Evolutionary conservation across 2,113 vertebrate species (phyloP), one percentile per base, ranked within the genome.

Genomic region (Pterocles gutturalis): DNA sequence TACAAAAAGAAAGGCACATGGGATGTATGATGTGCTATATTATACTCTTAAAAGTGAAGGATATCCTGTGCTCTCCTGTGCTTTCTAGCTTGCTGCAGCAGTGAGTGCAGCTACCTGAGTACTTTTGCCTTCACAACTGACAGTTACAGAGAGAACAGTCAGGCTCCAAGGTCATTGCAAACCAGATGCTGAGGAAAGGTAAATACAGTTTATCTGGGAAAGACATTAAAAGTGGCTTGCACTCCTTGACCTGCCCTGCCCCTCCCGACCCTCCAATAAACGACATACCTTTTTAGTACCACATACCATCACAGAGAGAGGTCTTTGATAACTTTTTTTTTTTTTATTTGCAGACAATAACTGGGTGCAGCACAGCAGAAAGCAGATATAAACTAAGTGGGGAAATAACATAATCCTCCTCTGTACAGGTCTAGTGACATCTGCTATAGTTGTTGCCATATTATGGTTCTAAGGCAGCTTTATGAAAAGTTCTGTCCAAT

Each of bases 131-230:
- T 83, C 51, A 53, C 24, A 79, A 29, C 41, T 80, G 67, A 77
- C 77, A 72, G 61, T 76, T 86, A 46, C 54, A 49, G 79, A 82
- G 73, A 81, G 60, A 95, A 36, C 36, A 79, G 60, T 38, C 3
- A 2, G 83, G 49, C 71, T 89, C 46, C 81, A 90, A 83, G 90
- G 70, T 91, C 71, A 70, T 26, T 65, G 36, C 28, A 49, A 60
- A 60, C n/a, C 65, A 91, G 87, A 89, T 2, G 3, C 21, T 46
- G 45, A 19, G 60, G 31, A 80, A 83, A 82, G 38, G 64, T 86
- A 88, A 97, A 82, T 85, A 88, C 33, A 66, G 14, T 60, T 93
- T 93, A 54, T 82, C 65, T 84, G 76, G 65, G 60, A 65, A 89
- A 75, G 70, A 76, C 36, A 61, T 45, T 88, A 33, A 65, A 66